Base-by-base conservation (phyloP, 2,888 invertebrate species). In the Dolichopus griseipennis region DNA sequence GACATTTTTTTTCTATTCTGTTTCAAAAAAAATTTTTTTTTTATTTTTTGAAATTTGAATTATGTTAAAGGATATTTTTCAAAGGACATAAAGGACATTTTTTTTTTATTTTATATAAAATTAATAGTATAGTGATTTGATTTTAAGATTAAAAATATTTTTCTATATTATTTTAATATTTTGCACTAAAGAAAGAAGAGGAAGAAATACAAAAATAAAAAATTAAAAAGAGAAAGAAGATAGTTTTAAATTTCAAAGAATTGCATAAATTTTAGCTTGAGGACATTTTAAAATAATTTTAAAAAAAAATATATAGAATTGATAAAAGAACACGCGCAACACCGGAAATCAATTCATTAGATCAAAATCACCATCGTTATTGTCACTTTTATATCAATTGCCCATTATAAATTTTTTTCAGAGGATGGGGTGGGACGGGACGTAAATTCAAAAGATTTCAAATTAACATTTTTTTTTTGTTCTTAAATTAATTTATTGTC, bases 321-420 rank as follows among this genome's bases (percentile, higher is more conserved):
- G 62, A 62, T 22, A 62, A 62, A 65, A 43, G 27, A 68, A 68
- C 70, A 70, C 70, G 69, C 69, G 69, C 67, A 65, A n/a, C 22
- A 68, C 69, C 69, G 70, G 70, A 70, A 70, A 69, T 70, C 62
- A 66, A 68, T 68, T 68, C 64, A 68, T 68, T 68, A 62, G 22
- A 22, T 22, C 7, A 22, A 1, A n/a, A 8, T 62, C 22, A 22
- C 22, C 10, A 62, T 12, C 6, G 15, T 52, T 52, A 4, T 52
- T 15, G 9, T 12, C 15, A 18, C 18, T 3, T 34, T 34, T 34
- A 1, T 37, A 10, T 10, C 37, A 10, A 10, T 37, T 10, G 12
- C 12, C 12, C 37, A 37, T 37, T 37, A 10, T 37, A 10, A 10
- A 10, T 37, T 37, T 34, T 5, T 34, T 52, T 18, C 9, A 52